Evolutionary conservation across 2,888 invertebrate species (phyloP).

Genomic region (Alviniconcha strummeri): DNA sequence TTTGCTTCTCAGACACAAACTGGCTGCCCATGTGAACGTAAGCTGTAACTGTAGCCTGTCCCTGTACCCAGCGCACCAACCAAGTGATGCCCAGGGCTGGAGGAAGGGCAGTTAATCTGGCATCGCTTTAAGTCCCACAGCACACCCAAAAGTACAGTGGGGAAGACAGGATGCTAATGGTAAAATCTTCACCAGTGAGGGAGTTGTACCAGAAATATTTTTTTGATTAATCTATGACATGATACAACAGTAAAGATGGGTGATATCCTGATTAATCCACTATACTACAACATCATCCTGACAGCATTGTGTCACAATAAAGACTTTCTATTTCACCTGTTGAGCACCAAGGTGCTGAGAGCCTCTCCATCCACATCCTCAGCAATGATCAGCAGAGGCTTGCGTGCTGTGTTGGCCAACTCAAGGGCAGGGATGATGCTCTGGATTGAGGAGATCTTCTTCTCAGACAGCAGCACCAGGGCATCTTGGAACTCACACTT

Average conservation of each 20-base stretch:
- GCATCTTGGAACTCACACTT: constrained; percentile 99
- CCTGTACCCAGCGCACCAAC: neutral
- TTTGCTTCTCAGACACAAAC: too few relatives aligned
- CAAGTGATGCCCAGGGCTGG: neutral
- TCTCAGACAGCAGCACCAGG: constrained; percentile 93
- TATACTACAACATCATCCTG: too few relatives aligned
- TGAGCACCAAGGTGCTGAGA: constrained; percentile 92
- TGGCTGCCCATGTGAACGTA: too few relatives aligned
- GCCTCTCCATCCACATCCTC: constrained; percentile 98
- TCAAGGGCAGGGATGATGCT: constrained; percentile 98
- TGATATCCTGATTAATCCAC: too few relatives aligned
- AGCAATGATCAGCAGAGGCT: constrained; percentile 95
- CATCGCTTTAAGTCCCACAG: constrained; percentile 31
- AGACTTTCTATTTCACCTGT: constrained; percentile 76
- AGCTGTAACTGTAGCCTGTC: neutral
- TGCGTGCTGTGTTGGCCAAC: constrained; percentile 92
- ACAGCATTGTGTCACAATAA: too few relatives aligned
- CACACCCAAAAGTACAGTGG: neutral
- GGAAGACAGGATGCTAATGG: constrained; percentile 27
- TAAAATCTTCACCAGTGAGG: neutral
- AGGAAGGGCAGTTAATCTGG: constrained; percentile 3
- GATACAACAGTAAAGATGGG: too few relatives aligned
- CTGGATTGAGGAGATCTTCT: constrained; percentile 97
- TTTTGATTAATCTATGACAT: too few relatives aligned
- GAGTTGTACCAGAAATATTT: too few relatives aligned